These are phyloP conservation scores for Chlorodrepanis virens DNA, from an alignment of 2,113 vertebrate species.

Conservation along the genomic window DNA sequence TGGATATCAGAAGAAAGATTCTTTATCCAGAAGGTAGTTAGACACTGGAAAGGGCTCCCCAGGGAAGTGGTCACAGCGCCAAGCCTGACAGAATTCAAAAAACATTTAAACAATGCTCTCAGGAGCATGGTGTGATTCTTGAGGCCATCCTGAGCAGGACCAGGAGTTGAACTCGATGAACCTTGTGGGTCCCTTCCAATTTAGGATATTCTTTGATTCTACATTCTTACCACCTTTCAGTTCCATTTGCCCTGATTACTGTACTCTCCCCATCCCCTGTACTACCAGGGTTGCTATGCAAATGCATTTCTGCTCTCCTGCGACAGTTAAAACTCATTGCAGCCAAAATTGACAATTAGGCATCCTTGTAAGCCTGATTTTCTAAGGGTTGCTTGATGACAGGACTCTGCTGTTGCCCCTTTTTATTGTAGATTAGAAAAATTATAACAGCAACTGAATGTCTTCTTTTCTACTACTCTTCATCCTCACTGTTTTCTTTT, in stretches of 20 bases:
- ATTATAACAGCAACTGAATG: not conserved
- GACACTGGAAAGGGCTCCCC: fast-evolving
- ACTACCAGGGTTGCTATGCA: not conserved
- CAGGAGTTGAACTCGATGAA: fast-evolving
- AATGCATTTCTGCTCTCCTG: not conserved
- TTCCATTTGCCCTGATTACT: not conserved
- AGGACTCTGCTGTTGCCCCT: not conserved
- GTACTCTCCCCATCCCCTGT: not conserved
- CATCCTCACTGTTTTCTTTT: not conserved
- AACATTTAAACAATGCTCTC: not conserved
- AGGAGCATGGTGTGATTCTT: not conserved
- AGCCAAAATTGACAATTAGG: not conserved
- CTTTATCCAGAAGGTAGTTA: fast-evolving
- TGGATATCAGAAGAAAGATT: not conserved
- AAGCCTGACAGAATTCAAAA: not conserved
- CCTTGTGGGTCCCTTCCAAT: not conserved
- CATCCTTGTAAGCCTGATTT: not conserved
- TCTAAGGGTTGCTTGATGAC: not conserved
- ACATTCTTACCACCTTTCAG: not conserved
- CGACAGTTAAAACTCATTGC: not conserved
- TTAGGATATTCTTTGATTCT: not conserved
- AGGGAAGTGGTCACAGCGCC: not conserved
- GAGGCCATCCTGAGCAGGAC: not conserved
- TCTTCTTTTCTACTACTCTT: not conserved
- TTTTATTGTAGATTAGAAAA: not conserved